Percentiles rank a stretch among this genome's conserved stretches.
phyloP scores from a whole-genome alignment of 2,888 invertebrate species.

The Neoitamus cyanurus region DNA sequence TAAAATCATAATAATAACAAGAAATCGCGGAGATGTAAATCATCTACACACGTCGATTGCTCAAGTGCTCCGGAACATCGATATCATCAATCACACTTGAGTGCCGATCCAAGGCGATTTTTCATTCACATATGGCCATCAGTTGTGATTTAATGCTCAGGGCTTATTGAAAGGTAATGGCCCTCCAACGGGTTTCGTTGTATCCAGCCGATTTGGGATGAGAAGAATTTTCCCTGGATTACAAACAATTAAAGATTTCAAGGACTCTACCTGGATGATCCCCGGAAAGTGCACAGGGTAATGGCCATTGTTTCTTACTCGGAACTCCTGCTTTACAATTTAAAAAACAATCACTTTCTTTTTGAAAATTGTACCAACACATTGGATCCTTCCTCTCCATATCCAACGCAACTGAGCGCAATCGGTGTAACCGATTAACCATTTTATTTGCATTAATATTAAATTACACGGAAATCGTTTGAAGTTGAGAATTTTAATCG shows the following conservation, averaged over 20 bases:
- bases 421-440: too few relatives aligned
- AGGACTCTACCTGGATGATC: neutral
- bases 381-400: too few relatives aligned
- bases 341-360: too few relatives aligned
- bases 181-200: neutral
- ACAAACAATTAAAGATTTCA: neutral
- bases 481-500: too few relatives aligned
- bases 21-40: conserved; percentile 44
- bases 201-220: neutral
- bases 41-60: conserved; percentile 31
- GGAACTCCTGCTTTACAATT: too few relatives aligned
- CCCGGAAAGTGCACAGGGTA: too few relatives aligned
- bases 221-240: neutral
- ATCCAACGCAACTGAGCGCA: too few relatives aligned
- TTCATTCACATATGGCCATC: conserved; percentile 52
- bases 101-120: conserved; percentile 51
- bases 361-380: too few relatives aligned
- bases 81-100: conserved; percentile 50
- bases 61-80: conserved; percentile 8
- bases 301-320: too few relatives aligned
- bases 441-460: too few relatives aligned
- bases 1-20: conserved; percentile 25
- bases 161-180: conserved; percentile 51
- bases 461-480: too few relatives aligned
- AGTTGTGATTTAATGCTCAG: conserved; percentile 48